A percentile compares a stretch with the other conserved stretches of the same genome.
Conservation (phyloP, 1,140 invertebrate genomes). For the Cardiocondyla obscurior region DNA sequence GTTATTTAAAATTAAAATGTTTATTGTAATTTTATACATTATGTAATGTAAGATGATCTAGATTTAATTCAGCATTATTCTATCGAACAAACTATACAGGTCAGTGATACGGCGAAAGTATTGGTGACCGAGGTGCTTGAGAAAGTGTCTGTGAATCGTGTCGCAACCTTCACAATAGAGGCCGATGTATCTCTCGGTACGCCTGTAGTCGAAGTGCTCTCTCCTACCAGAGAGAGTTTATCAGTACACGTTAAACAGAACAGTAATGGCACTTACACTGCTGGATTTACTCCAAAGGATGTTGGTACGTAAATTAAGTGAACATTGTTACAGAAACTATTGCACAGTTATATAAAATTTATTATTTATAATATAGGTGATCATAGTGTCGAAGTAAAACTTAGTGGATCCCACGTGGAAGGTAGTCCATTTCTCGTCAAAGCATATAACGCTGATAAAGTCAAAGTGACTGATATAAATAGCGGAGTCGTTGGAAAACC, state of each 20-base stretch:
- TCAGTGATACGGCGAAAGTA: slow-evolving; percentile 83
- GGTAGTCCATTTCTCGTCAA: slow-evolving; percentile 98
- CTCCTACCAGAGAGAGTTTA: slow-evolving; percentile 89
- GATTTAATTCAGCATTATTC: not conserved
- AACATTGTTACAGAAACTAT: not conserved
- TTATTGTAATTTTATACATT: not conserved
- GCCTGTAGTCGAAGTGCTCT: slow-evolving; percentile 91
- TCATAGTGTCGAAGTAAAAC: slow-evolving; percentile 95
- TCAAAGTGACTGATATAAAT: slow-evolving; percentile 95
- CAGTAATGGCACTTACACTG: slow-evolving; percentile 81
- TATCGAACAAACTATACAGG: slow-evolving; percentile 64
- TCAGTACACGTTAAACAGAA: slow-evolving; percentile 86
- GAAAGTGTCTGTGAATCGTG: slow-evolving; percentile 94
- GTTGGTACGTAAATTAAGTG: slow-evolving; percentile 87
- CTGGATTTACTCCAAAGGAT: slow-evolving; percentile 94
- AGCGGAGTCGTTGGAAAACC: slow-evolving; percentile 95
- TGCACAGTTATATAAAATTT: not conserved
- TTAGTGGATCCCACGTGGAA: slow-evolving; percentile 93
- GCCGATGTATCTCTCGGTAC: slow-evolving; percentile 87
- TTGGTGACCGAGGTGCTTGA: slow-evolving; percentile 92
- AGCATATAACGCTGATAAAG: slow-evolving; percentile 96
- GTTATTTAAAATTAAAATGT: slow-evolving; percentile 25
- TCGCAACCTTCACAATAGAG: slow-evolving; percentile 94
- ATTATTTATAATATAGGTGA: slow-evolving; percentile 85
- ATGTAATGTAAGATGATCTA: not conserved